Base-by-base conservation (phyloP, 1,140 invertebrate species). In the Sarcophaga bullata region DNA sequence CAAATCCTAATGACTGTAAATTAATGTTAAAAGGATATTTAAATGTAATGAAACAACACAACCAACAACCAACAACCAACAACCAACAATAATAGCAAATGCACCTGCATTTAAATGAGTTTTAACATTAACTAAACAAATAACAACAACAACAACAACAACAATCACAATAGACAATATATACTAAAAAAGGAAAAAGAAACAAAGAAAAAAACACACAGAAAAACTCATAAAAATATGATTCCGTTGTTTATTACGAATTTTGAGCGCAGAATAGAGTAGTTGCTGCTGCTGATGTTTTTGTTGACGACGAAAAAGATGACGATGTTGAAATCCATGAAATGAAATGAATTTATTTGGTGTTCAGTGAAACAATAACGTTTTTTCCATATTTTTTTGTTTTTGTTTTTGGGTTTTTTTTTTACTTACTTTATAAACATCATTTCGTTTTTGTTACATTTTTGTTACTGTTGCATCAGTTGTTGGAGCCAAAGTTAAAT, bases 91-190 rank as follows among this genome's bases (percentile, higher is more conserved):
- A n/a, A n/a, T n/a, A n/a, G n/a, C n/a, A n/a, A n/a, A n/a, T n/a
- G n/a, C n/a, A n/a, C n/a, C n/a, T 58, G n/a, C 54, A n/a, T 13
- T 58, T 10, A 13, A 6, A n/a, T 58, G 15, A 2, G 15, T 58
- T 58, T 58, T n/a, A 58, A 37, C n/a, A 58, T 58, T 37, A 37
- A 37, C 25, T 37, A 37, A 37, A 37, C 25, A 37, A 37, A 37
- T 37, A 37, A 37, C 25, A 37, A 37, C 25, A 37, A 37, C 25
- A 37, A 37, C 25, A 2, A 37, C 25, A 37, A 37, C 4, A 37
- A 58, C 54, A 58, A 58, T n/a, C 15, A 58, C 54, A 58, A 58
- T 58, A 58, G 54, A 58, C 54, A n/a, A n/a, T 58, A n/a, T 58
- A 13, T 58, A 37, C 4, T 2, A 2, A 2, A 37, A 37, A 37